Base-by-base conservation (phyloP, 2,797 vertebrate genomes). In the Lerista edwardsae region DNA sequence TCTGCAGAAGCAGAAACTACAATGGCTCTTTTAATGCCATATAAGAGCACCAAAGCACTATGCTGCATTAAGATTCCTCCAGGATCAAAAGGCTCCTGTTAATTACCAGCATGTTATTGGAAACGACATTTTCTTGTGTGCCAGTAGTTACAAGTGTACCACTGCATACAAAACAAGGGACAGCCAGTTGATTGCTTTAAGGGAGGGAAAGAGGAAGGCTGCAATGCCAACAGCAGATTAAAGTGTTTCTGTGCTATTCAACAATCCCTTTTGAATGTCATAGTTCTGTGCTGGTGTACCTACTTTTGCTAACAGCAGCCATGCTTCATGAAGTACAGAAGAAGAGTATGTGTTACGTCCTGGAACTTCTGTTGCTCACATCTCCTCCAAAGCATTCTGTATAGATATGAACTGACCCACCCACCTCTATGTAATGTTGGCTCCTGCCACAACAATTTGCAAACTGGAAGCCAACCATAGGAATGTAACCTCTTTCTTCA, bases 21-120 rank as follows among this genome's bases (percentile, higher is more conserved):
- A 85, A 86, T 69, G 55, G 68, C 55, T 90, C 68, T 68, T 88
- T 87, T 82, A 88, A 80, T 68, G 84, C 57, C 17, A 21, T 77
- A 79, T 61, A 88, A 83, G 68, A 67, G 57, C 15, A 80, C 73
- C 74, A 34, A 64, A 90, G 68, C 15, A 82, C 36, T 15, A 47
- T 61, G 21, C 61, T 86, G 75, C 0, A 0, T 75, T 80, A 87
- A 90, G 68, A 79, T 39, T 34, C 84, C 57, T 61, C 17, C n/a
- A 85, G 57, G 75, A 86, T 84, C 79, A 75, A 82, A 87, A 51
- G 71, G 19, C 41, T 82, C 84, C 84, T n/a, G 0, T 75, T 23
- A 91, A 86, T 74, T 79, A 79, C 36, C 74, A 83, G 10, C 19
- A 12, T 21, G n/a, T 47, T 83, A 82, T 65, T 55, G 59, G 61